These are phyloP conservation scores for Punctoribates punctum DNA, from an alignment of 2,888 invertebrate species.

Conservation along the genomic window DNA sequence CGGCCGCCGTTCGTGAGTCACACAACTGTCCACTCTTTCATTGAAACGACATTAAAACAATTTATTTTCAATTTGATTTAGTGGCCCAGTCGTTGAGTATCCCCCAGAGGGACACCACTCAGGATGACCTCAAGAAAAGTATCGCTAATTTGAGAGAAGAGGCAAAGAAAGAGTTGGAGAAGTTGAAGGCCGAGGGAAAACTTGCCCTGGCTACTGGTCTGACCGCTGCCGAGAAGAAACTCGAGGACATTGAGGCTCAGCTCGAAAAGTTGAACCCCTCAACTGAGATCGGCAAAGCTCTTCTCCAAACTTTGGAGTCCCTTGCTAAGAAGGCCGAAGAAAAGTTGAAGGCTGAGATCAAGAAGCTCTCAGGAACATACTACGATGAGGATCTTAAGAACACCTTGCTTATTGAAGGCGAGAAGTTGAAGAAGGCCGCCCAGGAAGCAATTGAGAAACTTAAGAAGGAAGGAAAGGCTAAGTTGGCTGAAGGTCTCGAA, in stretches of 20 bases:
- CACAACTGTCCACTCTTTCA: no score
- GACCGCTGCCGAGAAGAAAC: background rate
- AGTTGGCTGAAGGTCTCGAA: background rate
- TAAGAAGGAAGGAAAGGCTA: background rate
- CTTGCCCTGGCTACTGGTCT: background rate
- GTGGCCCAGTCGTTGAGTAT: background rate
- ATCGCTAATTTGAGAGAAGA: background rate
- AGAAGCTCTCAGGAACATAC: conserved; percentile 9
- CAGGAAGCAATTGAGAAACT: background rate
- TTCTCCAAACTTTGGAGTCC: background rate
- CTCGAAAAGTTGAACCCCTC: conserved; percentile 14
- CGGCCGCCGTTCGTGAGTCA: no score
- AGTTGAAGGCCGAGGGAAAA: conserved; percentile 33
- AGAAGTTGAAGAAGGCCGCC: background rate
- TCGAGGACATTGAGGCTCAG: conserved; percentile 17
- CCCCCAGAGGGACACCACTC: background rate
- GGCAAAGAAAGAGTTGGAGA: background rate
- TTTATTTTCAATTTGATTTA: no score
- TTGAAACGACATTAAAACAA: no score
- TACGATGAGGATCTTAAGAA: background rate
- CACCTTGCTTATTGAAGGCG: background rate
- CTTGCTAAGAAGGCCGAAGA: background rate
- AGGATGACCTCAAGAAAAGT: background rate
- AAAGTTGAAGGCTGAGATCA: conserved; percentile 27
- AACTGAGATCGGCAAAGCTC: conserved; percentile 30